These are phyloP conservation scores for Bryconaethiops microstoma DNA, from an alignment of 2,797 vertebrate species.

Conservation along the genomic window DNA sequence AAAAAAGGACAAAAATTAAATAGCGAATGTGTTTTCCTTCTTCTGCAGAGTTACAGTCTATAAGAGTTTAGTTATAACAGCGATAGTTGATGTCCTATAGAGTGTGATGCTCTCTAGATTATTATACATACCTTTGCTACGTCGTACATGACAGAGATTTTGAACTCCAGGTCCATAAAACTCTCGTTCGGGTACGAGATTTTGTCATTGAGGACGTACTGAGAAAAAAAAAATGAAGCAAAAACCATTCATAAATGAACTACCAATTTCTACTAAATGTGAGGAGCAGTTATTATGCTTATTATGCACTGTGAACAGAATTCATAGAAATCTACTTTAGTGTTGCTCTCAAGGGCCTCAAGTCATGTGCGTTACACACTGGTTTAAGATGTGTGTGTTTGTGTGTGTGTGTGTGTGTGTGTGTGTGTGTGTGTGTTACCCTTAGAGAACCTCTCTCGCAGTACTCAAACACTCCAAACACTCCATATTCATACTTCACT, in stretches of 20 bases:
- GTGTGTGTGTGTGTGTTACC: slow-evolving; percentile 75
- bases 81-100: no score
- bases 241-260: background rate
- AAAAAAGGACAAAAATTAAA: no score
- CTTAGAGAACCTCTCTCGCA: slow-evolving; percentile 93
- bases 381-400: slow-evolving; percentile 18
- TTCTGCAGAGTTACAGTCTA: no score
- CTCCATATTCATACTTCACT: slow-evolving; percentile 83
- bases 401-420: slow-evolving; percentile 8
- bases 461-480: slow-evolving; percentile 92
- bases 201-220: slow-evolving; percentile 94
- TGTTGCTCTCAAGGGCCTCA: background rate
- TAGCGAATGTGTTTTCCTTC: no score
- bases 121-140: slow-evolving; percentile 87
- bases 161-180: slow-evolving; percentile 99
- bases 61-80: no score
- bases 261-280: background rate
- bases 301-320: background rate
- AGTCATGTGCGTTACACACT: background rate
- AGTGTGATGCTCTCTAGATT: no score
- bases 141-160: slow-evolving; percentile 96
- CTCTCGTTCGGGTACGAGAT: slow-evolving; percentile 95
- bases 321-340: background rate
- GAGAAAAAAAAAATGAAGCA: slow-evolving; percentile 9
- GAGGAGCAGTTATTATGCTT: background rate